phyloP scores from a whole-genome alignment of 1,140 invertebrate genomes.

The Probaryconus sp. region DNA sequence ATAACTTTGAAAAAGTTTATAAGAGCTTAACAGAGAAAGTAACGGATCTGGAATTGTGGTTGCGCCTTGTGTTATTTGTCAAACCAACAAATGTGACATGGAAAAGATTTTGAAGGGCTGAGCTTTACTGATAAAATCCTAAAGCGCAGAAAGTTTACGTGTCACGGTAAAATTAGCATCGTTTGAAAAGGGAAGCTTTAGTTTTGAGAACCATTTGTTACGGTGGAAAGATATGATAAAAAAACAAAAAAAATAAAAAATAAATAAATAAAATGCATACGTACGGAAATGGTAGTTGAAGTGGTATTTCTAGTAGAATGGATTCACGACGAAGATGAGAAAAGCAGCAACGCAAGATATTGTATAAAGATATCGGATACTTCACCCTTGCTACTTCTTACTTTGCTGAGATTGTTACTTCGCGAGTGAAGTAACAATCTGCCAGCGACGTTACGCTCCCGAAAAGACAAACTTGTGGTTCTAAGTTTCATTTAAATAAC shows the following conservation, averaged over 20 bases:
- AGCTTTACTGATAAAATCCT: slow-evolving; percentile 16
- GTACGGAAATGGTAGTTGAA: slow-evolving; percentile 60
- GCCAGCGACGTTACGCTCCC: slow-evolving; percentile 54
- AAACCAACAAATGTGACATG: background rate
- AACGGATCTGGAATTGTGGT: no score
- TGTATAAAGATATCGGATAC: slow-evolving; percentile 55
- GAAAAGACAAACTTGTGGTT: slow-evolving; percentile 66
- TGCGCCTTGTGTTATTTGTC: no score
- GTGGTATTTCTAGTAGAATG: slow-evolving; percentile 33
- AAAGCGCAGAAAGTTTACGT: slow-evolving; percentile 5
- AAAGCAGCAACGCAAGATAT: slow-evolving; percentile 18
- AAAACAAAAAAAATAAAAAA: no score
- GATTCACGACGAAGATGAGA: slow-evolving; percentile 47
- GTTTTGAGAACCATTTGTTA: slow-evolving; percentile 1
- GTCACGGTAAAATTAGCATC: slow-evolving; percentile 33
- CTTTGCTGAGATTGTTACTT: slow-evolving; percentile 48
- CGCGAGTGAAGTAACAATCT: slow-evolving; percentile 55
- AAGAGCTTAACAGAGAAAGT: no score
- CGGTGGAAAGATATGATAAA: no score
- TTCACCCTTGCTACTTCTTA: slow-evolving; percentile 25
- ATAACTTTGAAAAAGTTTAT: no score
- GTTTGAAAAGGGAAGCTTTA: slow-evolving; percentile 27
- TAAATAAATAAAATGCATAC: slow-evolving; percentile 68
- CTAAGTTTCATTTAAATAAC: slow-evolving; percentile 73
- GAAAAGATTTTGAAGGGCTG: background rate